Evolutionary conservation across 2,888 invertebrate genomes (phyloP).

Genomic region (Oxytorus armatus): DNA sequence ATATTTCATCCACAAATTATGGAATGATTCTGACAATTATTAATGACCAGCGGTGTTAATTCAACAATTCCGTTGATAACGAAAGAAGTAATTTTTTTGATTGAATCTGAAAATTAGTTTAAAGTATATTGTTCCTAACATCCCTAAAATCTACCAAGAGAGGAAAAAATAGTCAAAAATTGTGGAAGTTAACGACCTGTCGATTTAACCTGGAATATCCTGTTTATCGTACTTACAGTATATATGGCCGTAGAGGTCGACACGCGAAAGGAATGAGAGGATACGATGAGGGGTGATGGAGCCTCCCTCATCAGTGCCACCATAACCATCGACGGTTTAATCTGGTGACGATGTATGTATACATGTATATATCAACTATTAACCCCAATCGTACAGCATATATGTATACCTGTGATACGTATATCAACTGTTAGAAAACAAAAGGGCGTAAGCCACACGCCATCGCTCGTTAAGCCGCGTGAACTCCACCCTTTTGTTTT

Average conservation of each 20-base stretch:
- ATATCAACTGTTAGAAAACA: background rate
- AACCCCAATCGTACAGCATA: constrained; percentile 17
- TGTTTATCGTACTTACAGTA: background rate
- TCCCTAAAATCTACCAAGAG: no score
- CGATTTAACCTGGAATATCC: background rate
- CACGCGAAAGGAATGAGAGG: constrained; percentile 9
- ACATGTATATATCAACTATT: background rate
- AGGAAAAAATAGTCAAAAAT: no score
- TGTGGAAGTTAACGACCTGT: no score
- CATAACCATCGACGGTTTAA: constrained; percentile 74
- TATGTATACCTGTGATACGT: background rate
- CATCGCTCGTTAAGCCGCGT: background rate
- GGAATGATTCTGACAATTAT: no score
- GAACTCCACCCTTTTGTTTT: background rate
- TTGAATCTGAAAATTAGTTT: no score
- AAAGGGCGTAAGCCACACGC: constrained; percentile 21
- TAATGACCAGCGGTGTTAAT: no score
- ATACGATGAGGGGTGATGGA: constrained; percentile 71
- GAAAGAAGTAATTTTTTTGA: no score
- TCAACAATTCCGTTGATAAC: no score
- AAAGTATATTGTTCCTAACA: no score
- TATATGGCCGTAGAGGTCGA: constrained; percentile 65
- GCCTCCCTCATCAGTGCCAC: constrained; percentile 73
- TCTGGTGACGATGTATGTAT: constrained; percentile 26
- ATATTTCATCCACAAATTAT: no score